Evolutionary conservation across 2,888 invertebrate species (phyloP).

Genomic region (Diarsia mendica): DNA sequence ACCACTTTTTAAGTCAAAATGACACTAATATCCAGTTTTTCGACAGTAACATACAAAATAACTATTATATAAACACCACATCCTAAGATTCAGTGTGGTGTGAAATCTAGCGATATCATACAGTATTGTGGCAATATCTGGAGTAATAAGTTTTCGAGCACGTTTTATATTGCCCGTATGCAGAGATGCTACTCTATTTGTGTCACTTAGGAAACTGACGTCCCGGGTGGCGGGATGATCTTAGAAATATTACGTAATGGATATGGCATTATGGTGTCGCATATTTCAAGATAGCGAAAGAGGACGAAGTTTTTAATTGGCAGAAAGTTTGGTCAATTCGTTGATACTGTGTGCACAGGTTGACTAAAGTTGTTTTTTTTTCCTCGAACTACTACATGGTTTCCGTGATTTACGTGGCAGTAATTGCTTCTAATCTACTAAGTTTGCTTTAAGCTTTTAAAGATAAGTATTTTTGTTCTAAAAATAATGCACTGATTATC

Average conservation of each 20-base stretch:
- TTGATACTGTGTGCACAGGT: background rate
- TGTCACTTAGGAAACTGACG: constrained; percentile 83
- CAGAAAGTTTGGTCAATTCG: background rate
- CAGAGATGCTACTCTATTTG: constrained; percentile 85
- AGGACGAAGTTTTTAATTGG: background rate
- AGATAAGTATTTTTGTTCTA: background rate
- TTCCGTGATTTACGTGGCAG: background rate
- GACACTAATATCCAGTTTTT: constrained; percentile 1
- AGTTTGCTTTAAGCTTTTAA: too few species aligned
- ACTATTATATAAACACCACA: constrained; percentile 29
- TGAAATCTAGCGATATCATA: constrained; percentile 63
- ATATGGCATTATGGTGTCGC: constrained; percentile 34
- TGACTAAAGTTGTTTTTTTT: background rate
- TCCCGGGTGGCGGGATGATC: constrained; percentile 34
- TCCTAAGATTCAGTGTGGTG: constrained; percentile 35
- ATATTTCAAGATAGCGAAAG: too few species aligned
- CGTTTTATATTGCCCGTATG: constrained; percentile 88
- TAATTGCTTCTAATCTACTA: background rate
- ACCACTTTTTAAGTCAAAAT: constrained; percentile 4
- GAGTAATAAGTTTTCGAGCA: constrained; percentile 82
- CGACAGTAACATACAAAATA: background rate
- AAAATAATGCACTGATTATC: background rate
- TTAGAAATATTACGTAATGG: constrained; percentile 30
- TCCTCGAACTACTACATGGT: background rate
- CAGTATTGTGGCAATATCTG: constrained; percentile 72